Evolutionary conservation across 2,888 invertebrate species (phyloP).

Genomic region (Cataglyphis livida): DNA sequence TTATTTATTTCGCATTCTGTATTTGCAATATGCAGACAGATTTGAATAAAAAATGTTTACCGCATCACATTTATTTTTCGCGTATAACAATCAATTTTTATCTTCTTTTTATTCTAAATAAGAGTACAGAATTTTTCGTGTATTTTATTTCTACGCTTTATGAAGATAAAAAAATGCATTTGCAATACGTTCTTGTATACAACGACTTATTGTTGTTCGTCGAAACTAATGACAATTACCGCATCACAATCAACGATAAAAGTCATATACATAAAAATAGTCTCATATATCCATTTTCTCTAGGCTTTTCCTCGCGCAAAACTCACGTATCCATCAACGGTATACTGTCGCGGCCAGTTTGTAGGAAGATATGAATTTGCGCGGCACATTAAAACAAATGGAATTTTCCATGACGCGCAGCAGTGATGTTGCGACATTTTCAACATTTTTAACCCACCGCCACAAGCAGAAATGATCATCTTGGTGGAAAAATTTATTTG

Average conservation of each 20-base stretch:
- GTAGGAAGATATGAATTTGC: conserved; percentile 59
- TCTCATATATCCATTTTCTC: conserved; percentile 18
- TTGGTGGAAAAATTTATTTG: conserved; percentile 19
- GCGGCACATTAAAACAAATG: conserved; percentile 44
- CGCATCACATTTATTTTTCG: not conserved
- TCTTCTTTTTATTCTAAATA: not conserved
- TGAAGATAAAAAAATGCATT: not conserved
- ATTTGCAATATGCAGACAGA: conserved; percentile 5
- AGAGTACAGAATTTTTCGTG: not conserved
- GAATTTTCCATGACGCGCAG: conserved; percentile 36
- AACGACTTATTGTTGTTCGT: not conserved
- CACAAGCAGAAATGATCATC: conserved; percentile 9
- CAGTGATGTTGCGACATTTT: conserved; percentile 15
- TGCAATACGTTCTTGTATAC: not conserved
- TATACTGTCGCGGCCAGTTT: conserved; percentile 26
- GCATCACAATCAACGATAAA: not conserved
- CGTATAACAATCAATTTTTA: conserved; percentile 28
- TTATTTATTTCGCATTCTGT: conserved; percentile 5
- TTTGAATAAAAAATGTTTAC: conserved; percentile 22
- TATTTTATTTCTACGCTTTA: not conserved
- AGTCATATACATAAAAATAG: conserved; percentile 12
- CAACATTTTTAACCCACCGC: not conserved
- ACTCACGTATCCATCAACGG: conserved; percentile 61
- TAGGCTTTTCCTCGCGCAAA: conserved; percentile 50
- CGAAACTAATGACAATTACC: not conserved